Conservation (phyloP, 2,113 vertebrate species). For the Peromyscus californicus region DNA sequence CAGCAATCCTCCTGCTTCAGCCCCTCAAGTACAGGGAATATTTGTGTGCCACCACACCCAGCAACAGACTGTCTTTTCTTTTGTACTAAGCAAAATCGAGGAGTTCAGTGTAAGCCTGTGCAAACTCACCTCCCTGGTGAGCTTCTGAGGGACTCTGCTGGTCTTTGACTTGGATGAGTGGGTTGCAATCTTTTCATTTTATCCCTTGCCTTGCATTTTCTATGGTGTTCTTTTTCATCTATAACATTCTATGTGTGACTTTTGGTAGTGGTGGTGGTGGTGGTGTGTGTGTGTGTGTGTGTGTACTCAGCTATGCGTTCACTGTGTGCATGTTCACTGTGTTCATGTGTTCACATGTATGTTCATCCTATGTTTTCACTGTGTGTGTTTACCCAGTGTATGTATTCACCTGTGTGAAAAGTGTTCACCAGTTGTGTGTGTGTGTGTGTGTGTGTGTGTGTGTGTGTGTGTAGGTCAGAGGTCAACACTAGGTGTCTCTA, state of each 20-base stretch:
- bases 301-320: too few relatives aligned
- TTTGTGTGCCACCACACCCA: neutral
- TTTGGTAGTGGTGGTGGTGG: neutral
- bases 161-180: neutral
- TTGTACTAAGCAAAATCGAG: too few relatives aligned
- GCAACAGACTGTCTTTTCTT: neutral
- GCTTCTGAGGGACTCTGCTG: neutral
- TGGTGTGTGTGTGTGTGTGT: neutral
- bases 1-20: neutral
- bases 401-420: neutral
- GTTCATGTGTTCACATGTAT: neutral
- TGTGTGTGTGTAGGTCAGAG: neutral
- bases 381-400: neutral
- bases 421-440: neutral
- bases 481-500: too few relatives aligned
- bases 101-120: neutral
- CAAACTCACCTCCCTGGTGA: neutral
- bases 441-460: neutral
- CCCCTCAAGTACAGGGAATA: neutral
- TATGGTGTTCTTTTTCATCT: neutral
- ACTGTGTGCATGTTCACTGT: neutral
- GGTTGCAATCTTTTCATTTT: neutral
- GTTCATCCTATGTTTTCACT: neutral
- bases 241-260: neutral
- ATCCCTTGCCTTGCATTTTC: neutral